These are phyloP conservation scores for Anser cygnoides DNA, from an alignment of 2,113 vertebrate species.

Conservation along the genomic window DNA sequence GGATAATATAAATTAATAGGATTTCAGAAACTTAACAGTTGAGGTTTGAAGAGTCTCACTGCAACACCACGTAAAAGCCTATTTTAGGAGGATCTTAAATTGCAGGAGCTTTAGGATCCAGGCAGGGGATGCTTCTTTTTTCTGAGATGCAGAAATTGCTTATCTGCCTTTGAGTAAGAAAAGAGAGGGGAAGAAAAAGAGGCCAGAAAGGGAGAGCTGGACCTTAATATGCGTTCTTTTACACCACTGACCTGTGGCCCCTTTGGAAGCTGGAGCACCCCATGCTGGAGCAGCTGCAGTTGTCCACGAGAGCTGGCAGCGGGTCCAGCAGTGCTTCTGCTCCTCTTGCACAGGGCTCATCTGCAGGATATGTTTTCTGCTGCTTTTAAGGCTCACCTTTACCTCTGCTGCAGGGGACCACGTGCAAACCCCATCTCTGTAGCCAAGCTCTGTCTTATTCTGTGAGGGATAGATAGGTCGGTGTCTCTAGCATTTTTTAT, in stretches of 20 bases:
- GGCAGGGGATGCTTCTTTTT: neutral
- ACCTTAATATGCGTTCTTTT: neutral
- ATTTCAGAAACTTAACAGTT: constrained; percentile 1
- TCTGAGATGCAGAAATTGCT: neutral
- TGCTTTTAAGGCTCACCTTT: neutral
- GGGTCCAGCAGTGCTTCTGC: neutral
- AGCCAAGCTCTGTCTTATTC: fast-evolving
- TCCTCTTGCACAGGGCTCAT: fast-evolving
- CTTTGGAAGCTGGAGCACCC: neutral
- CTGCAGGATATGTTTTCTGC: neutral
- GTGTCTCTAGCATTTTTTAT: neutral
- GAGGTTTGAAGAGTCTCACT: neutral
- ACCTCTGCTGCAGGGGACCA: fast-evolving
- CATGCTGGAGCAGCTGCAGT: neutral
- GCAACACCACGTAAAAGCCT: neutral
- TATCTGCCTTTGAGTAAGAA: neutral
- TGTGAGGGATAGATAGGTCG: neutral
- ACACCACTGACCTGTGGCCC: neutral
- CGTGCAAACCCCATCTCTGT: fast-evolving
- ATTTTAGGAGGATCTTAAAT: neutral
- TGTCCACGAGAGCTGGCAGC: neutral
- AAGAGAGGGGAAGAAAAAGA: neutral
- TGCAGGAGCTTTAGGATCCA: neutral
- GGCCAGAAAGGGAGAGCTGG: neutral
- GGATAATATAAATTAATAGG: constrained; percentile 32